phyloP scores from a whole-genome alignment of 2,797 vertebrate genomes.

The Phataginus tetradactyla region DNA sequence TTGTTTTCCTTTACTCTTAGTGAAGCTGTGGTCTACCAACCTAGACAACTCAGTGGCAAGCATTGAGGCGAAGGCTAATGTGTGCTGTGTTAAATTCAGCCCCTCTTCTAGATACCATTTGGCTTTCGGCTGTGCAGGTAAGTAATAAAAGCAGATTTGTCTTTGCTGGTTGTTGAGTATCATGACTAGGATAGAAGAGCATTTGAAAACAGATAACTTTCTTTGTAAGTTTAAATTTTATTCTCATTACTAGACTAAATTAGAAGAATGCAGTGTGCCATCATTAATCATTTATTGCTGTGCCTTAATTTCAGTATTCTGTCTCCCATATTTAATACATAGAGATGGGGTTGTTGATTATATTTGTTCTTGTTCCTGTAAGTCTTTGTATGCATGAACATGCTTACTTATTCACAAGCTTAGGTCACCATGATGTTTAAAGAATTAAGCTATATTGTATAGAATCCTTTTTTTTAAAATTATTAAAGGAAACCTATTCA shows the following conservation, averaged over 20 bases:
- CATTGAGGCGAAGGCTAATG: slow-evolving; percentile 99
- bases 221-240: not conserved
- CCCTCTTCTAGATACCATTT: slow-evolving; percentile 98
- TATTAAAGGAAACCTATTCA: not conserved
- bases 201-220: not conserved
- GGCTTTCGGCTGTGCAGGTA: slow-evolving; percentile 99
- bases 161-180: not conserved
- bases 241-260: not conserved
- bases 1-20: slow-evolving; percentile 85
- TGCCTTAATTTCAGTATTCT: not conserved
- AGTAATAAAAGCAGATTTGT: slow-evolving; percentile 63
- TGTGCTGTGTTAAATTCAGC: slow-evolving; percentile 99
- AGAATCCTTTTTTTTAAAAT: not conserved
- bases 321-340: not conserved
- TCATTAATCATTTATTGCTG: not conserved
- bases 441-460: not conserved
- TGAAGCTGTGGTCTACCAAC: slow-evolving; percentile 99
- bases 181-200: not conserved
- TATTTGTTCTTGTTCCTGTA: not conserved
- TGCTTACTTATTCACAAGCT: slow-evolving; percentile 31
- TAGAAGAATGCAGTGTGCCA: not conserved
- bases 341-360: not conserved
- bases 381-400: not conserved
- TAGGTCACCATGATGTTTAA: slow-evolving; percentile 17
- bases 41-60: slow-evolving; percentile 99